phyloP scores from a whole-genome alignment of 2,888 invertebrate species.

The Charanyca ferruginea region DNA sequence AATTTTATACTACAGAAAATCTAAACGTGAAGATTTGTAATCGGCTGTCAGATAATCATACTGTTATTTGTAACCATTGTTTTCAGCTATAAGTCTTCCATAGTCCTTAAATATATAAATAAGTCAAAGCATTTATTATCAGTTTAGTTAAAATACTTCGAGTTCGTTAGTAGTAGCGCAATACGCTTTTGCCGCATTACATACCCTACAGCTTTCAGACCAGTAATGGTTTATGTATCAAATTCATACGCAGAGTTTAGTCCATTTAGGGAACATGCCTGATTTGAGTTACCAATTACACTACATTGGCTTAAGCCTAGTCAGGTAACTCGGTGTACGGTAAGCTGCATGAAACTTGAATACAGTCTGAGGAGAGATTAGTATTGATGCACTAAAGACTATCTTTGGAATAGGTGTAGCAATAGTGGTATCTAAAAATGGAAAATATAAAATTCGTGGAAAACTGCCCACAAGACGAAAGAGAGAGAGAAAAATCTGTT shows the following conservation, averaged over 20 bases:
- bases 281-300: constrained; percentile 71
- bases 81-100: no score
- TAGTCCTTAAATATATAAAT: no score
- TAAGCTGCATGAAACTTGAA: constrained; percentile 55
- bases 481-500: no score
- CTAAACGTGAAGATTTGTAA: no score
- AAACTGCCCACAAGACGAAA: not conserved
- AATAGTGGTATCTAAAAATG: not conserved
- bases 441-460: not conserved
- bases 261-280: constrained; percentile 61
- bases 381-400: constrained; percentile 14
- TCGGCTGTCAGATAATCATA: no score
- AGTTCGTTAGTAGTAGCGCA: not conserved
- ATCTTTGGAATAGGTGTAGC: not conserved
- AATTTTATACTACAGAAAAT: no score
- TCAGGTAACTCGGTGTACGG: constrained; percentile 54
- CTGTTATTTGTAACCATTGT: no score
- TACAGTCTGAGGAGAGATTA: constrained; percentile 45
- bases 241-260: constrained; percentile 58
- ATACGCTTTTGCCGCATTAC: constrained; percentile 10
- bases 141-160: no score
- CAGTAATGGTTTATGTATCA: constrained; percentile 58
- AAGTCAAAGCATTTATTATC: no score
- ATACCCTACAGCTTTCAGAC: constrained; percentile 26
- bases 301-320: constrained; percentile 55